phyloP scores from a whole-genome alignment of 2,113 vertebrate genomes.

The Tachycineta bicolor region DNA sequence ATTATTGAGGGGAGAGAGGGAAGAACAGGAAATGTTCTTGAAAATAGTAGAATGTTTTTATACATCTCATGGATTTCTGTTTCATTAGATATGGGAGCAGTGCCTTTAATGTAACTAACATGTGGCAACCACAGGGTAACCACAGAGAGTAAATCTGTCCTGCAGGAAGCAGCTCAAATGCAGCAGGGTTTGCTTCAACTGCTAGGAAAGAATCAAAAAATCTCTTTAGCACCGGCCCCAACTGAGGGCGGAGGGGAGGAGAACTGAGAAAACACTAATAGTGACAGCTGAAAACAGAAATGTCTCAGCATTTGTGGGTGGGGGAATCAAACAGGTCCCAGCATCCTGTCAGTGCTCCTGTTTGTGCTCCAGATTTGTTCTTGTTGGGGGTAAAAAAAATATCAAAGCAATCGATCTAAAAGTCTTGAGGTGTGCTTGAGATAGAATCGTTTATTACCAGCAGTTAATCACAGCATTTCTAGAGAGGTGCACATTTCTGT shows the following conservation, averaged over 20 bases:
- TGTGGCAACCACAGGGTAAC: slow-evolving; percentile 49
- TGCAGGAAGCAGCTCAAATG: slow-evolving; percentile 30
- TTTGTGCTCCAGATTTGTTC: not conserved
- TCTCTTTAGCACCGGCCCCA: not conserved
- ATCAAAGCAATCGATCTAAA: not conserved
- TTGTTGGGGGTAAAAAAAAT: not conserved
- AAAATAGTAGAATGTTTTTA: not conserved
- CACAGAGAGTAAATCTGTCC: slow-evolving; percentile 56
- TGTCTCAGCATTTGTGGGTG: not conserved
- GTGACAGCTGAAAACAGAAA: slow-evolving; percentile 46
- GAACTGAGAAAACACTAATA: slow-evolving; percentile 37
- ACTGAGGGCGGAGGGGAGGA: not conserved
- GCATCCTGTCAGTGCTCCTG: not conserved
- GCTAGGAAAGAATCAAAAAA: not conserved
- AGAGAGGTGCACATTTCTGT: not conserved
- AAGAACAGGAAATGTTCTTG: not conserved
- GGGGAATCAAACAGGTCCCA: slow-evolving; percentile 1
- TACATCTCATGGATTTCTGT: slow-evolving; percentile 18
- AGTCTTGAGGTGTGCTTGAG: not conserved
- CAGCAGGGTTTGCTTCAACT: slow-evolving; percentile 25
- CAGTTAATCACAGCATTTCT: not conserved
- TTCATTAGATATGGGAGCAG: slow-evolving; percentile 24
- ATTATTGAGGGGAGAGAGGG: not conserved
- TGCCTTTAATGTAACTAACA: slow-evolving; percentile 43
- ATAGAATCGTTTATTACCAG: not conserved